Evolutionary conservation across 2,797 vertebrate genomes (phyloP), one percentile per base, ranked within the genome.

Genomic region (Diglossa cyanea): DNA sequence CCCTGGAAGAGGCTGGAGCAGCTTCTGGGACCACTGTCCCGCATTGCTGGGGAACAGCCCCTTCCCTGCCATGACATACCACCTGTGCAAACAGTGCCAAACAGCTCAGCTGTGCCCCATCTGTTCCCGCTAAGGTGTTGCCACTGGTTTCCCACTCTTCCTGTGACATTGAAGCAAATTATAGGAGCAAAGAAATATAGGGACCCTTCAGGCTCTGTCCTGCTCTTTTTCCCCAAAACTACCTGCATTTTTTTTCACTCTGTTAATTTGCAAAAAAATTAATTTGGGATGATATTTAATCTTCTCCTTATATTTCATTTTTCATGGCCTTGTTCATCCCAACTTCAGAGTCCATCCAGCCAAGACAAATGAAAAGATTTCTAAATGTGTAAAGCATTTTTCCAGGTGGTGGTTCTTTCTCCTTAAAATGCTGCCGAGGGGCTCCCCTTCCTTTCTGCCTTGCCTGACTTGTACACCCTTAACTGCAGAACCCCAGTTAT

Each of bases 31-130:
- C n/a, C 0, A 0, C 55, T 3, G 5, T 67, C 45, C 71, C 0
- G 0, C 47, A 13, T 21, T 0, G 0, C 53, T 58, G 44, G 73
- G 44, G 58, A 66, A 0, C 47, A 70, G 51, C 17, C 33, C 24
- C 31, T 70, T 48, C 47, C 37, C 47, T 81, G 58, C 51, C 42
- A 18, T 23, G 25, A 25, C 24, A 13, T 10, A 9, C 50, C 71
- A 91, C 90, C 83, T 78, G 5, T 66, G 50, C 71, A 84, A 75
- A 45, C 48, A 19, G 44, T 40, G 80, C 90, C 90, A 63, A 50
- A 40, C 42, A 33, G 45, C 48, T 71, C 71, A 54, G 71, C 84
- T 87, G 25, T 33, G 24, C n/a, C 87, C 57, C 65, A 30, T 74
- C 84, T 79, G 53, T 31, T 82, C 39, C 77, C 57, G 61, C 44